Evolutionary conservation across 2,888 invertebrate genomes (phyloP).

Genomic region (Xestia ashworthii): DNA sequence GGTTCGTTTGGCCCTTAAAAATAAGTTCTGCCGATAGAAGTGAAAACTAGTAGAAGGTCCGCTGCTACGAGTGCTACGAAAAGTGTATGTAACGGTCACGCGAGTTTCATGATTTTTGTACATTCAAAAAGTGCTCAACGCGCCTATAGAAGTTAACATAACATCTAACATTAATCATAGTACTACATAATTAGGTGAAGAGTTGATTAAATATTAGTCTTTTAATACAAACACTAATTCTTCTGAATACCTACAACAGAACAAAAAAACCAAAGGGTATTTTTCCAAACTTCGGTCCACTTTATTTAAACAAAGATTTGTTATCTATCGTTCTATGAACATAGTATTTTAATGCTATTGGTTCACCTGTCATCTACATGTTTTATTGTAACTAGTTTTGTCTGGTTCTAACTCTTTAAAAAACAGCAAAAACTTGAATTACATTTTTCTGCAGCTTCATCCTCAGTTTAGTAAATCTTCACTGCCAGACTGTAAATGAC

Average conservation of each 20-base stretch:
- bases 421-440: neutral
- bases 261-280: neutral
- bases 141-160: too few species aligned
- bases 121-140: too few species aligned
- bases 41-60: too few species aligned
- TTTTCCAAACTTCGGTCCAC: neutral
- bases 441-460: neutral
- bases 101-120: too few species aligned
- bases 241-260: neutral
- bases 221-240: neutral
- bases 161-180: neutral
- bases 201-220: neutral
- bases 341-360: neutral
- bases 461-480: neutral
- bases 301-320: constrained; percentile 14
- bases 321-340: neutral
- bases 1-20: neutral
- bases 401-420: neutral
- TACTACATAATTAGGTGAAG: neutral
- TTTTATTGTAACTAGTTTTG: neutral
- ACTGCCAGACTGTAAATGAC: neutral
- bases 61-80: too few species aligned
- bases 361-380: neutral
- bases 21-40: neutral
- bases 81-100: too few species aligned